These are phyloP conservation scores for Sterrhoptilus dennistouni DNA, from an alignment of 2,113 vertebrate species.

Conservation along the genomic window DNA sequence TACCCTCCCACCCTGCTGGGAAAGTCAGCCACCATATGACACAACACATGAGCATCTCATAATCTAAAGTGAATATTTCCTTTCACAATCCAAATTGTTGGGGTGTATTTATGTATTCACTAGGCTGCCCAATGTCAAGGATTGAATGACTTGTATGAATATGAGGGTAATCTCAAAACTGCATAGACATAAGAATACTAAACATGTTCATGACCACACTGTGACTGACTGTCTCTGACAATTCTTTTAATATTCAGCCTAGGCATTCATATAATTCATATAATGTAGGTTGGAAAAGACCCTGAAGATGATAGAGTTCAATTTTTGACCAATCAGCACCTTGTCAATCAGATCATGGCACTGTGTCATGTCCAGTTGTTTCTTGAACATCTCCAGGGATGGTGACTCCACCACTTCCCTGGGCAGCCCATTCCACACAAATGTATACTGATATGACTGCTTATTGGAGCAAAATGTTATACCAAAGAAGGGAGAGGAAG, in stretches of 20 bases:
- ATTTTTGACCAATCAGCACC: not conserved
- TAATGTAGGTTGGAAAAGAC: not conserved
- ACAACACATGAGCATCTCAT: not conserved
- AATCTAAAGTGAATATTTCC: not conserved
- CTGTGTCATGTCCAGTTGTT: accelerated
- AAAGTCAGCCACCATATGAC: not conserved
- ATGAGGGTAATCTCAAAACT: not conserved
- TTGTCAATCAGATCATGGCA: not conserved
- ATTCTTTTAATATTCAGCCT: not conserved
- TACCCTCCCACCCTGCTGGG: not conserved
- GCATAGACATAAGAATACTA: not conserved
- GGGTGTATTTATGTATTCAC: not conserved
- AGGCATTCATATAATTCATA: not conserved
- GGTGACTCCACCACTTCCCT: not conserved
- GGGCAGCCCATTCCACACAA: accelerated
- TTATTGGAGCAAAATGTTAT: not conserved
- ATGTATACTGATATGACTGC: not conserved
- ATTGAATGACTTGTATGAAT: accelerated
- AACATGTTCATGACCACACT: not conserved
- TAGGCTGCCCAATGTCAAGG: not conserved
- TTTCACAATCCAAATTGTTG: not conserved
- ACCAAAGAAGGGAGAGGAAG: not conserved
- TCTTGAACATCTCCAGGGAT: not conserved
- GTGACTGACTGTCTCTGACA: not conserved
- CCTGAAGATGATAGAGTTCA: not conserved